These are phyloP conservation scores for Drosophila kikkawai DNA, from an alignment of 1,140 invertebrate species.

Conservation along the genomic window DNA sequence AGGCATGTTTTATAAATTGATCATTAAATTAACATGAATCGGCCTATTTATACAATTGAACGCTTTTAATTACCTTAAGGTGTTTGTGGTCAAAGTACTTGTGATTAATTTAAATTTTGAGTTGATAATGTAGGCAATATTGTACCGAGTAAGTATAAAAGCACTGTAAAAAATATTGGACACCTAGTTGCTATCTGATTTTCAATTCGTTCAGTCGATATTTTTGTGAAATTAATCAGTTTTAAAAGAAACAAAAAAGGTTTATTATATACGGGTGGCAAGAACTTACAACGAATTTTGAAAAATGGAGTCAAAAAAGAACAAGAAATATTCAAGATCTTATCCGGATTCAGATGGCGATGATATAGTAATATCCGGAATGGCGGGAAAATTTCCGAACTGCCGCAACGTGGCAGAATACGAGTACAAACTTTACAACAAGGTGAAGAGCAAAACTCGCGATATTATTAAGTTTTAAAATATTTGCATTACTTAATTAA, in stretches of 20 bases:
- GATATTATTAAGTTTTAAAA: not conserved
- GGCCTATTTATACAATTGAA: constrained; percentile 64
- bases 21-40: constrained; percentile 23
- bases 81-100: constrained; percentile 70
- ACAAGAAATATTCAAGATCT: constrained; percentile 73
- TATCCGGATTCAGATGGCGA: constrained; percentile 86
- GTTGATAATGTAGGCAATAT: constrained; percentile 55
- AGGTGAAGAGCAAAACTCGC: constrained; percentile 84
- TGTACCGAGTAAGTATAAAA: constrained; percentile 63
- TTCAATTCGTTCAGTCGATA: constrained; percentile 54
- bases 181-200: constrained; percentile 67
- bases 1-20: constrained; percentile 31
- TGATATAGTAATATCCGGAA: constrained; percentile 92
- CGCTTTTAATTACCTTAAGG: constrained; percentile 63
- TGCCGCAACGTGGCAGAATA: constrained; percentile 92
- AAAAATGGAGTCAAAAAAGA: constrained; percentile 45
- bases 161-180: constrained; percentile 25
- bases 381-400: constrained; percentile 95
- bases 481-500: not conserved
- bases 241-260: not conserved
- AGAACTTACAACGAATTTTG: not conserved
- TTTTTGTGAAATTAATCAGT: constrained; percentile 7
- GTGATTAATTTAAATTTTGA: constrained; percentile 58
- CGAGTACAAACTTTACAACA: constrained; percentile 91
- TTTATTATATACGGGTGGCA: not conserved